phyloP scores from a whole-genome alignment of 2,797 vertebrate genomes.

The Pelobates cultripes region DNA sequence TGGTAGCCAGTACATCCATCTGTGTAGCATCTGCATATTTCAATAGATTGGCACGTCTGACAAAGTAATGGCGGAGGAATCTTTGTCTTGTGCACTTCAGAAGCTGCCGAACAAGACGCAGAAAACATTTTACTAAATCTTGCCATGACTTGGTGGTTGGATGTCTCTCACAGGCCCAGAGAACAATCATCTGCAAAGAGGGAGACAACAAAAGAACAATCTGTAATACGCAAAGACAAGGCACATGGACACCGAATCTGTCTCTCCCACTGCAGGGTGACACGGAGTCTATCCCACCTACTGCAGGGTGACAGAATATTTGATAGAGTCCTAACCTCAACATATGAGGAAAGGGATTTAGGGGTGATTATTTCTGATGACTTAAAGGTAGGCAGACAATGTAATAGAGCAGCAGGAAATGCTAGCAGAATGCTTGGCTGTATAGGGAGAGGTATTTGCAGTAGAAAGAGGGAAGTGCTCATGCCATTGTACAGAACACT shows the following conservation, averaged over 20 bases:
- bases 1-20: constrained; percentile 74
- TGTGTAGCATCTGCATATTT: constrained; percentile 73
- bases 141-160: constrained; percentile 75
- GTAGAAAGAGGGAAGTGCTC: no score
- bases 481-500: no score
- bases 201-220: no score
- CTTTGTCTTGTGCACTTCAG: constrained; percentile 80
- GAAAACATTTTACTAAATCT: constrained; percentile 69
- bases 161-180: constrained; percentile 86
- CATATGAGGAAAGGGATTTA: no score
- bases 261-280: not conserved
- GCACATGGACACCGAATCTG: not conserved
- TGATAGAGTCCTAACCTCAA: no score
- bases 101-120: constrained; percentile 77
- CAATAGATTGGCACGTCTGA: constrained; percentile 77
- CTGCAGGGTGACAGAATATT: constrained; percentile 7
- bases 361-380: no score
- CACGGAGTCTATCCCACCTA: not conserved
- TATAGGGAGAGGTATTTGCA: no score
- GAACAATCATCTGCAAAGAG: constrained; percentile 76
- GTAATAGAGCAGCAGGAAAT: no score
- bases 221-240: no score
- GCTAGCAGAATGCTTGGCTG: no score
- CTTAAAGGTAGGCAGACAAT: no score
- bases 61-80: constrained; percentile 80